Evolutionary conservation across 2,113 vertebrate species (phyloP).

Genomic region (Ciconia stormi): DNA sequence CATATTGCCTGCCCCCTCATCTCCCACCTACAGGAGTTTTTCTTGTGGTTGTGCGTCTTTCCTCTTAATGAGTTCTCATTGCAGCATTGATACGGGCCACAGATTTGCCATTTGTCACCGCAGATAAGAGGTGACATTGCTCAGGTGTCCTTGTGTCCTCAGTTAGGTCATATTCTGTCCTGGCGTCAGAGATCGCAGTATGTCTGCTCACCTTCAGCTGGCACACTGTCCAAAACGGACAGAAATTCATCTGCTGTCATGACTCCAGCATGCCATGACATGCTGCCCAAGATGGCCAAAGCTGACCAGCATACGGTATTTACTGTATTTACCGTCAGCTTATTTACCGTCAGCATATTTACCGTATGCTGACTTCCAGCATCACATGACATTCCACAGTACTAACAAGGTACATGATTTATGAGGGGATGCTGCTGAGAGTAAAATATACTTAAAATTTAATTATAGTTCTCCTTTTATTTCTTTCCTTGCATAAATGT

Average conservation of each 20-base stretch:
- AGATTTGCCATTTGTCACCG: background rate
- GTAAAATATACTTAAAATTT: background rate
- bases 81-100: background rate
- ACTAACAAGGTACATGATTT: background rate
- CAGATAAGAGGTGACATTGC: background rate
- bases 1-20: background rate
- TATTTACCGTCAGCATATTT: background rate
- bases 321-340: background rate
- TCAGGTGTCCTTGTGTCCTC: background rate
- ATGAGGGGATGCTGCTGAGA: background rate
- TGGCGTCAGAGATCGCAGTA: background rate
- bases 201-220: background rate
- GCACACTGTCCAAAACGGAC: background rate
- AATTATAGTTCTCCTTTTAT: background rate
- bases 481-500: background rate
- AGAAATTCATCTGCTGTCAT: background rate
- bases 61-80: background rate
- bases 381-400: background rate
- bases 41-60: background rate
- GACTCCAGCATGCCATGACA: background rate
- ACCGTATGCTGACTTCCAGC: background rate
- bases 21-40: background rate
- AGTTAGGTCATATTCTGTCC: accelerated
- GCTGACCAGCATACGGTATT: background rate
- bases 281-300: background rate